These are phyloP conservation scores for Aplysina aerophoba DNA, from an alignment of 37 sponge, comb jelly and placozoan species.

Conservation along the genomic window DNA sequence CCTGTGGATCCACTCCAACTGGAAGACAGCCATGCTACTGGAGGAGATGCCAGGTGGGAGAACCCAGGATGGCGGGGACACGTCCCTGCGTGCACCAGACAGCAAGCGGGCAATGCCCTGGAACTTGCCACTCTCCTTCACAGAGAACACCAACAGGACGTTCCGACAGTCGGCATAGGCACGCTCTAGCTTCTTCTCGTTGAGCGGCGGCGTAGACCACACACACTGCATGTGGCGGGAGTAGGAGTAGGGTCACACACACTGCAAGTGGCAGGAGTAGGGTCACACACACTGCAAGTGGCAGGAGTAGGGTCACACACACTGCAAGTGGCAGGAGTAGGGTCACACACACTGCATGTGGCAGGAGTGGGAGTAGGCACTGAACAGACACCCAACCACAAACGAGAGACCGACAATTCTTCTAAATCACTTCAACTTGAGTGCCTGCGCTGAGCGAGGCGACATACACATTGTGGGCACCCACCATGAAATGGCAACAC, in stretches of 20 bases:
- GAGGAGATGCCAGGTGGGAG: conserved; percentile 79
- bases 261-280: background rate
- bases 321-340: no score
- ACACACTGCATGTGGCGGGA: conserved; percentile 58
- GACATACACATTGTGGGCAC: no score
- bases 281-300: background rate
- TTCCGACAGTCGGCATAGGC: conserved; percentile 88
- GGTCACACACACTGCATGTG: no score
- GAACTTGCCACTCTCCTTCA: conserved; percentile 95
- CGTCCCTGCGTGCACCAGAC: conserved; percentile 78
- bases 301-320: background rate
- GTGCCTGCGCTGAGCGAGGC: no score
- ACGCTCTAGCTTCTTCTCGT: conserved; percentile 91
- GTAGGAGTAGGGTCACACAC: no score
- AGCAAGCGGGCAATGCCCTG: conserved; percentile 86
- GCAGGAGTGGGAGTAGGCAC: no score
- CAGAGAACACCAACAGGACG: conserved; percentile 93
- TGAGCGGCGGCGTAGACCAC: conserved; percentile 92
- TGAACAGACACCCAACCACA: no score
- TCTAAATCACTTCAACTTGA: no score
- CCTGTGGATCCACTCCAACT: conserved; percentile 90
- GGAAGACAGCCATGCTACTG: conserved; percentile 78
- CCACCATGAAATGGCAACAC: no score
- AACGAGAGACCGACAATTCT: no score
- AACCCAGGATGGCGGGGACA: conserved; percentile 69